phyloP scores from a whole-genome alignment of 2,888 invertebrate genomes.

The Copidosoma aretas region DNA sequence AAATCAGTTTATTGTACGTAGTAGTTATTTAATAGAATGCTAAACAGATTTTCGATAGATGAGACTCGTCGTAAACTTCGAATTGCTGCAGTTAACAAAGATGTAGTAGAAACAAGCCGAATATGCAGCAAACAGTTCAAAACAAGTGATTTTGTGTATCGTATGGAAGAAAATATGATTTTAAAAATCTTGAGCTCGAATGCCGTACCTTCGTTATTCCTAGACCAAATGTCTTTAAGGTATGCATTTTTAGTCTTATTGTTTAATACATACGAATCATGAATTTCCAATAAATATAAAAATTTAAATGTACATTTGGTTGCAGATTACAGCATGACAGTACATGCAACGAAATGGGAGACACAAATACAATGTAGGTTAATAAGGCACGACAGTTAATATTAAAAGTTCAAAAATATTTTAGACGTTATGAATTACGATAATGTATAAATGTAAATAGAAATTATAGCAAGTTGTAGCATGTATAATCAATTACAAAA shows the following conservation, averaged over 20 bases:
- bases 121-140: constrained; percentile 9
- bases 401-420: too few relatives aligned
- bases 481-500: too few relatives aligned
- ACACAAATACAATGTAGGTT: too few relatives aligned
- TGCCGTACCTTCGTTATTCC: not conserved
- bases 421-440: too few relatives aligned
- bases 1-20: not conserved
- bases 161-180: not conserved
- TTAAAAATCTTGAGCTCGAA: not conserved
- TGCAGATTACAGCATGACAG: too few relatives aligned
- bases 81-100: not conserved
- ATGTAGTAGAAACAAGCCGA: constrained; percentile 10
- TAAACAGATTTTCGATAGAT: constrained; percentile 1
- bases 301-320: too few relatives aligned
- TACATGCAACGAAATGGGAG: too few relatives aligned
- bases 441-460: too few relatives aligned
- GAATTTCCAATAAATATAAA: too few relatives aligned
- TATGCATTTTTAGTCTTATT: not conserved
- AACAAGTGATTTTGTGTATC: constrained; percentile 5
- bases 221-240: not conserved
- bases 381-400: too few relatives aligned
- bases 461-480: too few relatives aligned
- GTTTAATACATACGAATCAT: not conserved
- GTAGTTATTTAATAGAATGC: not conserved
- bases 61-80: not conserved